These are phyloP conservation scores for Cryptus armator DNA, from an alignment of 2,888 invertebrate species.

Conservation along the genomic window DNA sequence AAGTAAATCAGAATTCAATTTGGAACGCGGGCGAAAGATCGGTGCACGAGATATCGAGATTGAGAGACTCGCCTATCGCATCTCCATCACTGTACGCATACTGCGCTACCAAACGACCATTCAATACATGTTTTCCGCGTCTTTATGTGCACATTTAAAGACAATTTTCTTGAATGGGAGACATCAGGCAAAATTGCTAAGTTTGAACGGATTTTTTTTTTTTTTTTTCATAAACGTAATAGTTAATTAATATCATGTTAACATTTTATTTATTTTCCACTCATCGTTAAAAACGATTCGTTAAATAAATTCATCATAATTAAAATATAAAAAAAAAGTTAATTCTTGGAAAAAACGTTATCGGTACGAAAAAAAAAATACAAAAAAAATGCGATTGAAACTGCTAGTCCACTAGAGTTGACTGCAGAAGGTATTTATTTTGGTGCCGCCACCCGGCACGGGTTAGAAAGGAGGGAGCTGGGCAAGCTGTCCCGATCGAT, in stretches of 20 bases:
- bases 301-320: background rate
- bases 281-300: background rate
- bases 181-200: background rate
- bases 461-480: conserved; percentile 30
- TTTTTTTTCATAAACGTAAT: no score
- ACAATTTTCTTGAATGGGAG: background rate
- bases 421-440: conserved; percentile 74
- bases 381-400: conserved; percentile 1
- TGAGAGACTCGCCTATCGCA: conserved; percentile 28
- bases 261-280: background rate
- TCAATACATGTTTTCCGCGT: conserved; percentile 2
- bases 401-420: conserved; percentile 57
- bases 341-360: background rate
- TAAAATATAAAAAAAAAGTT: background rate
- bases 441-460: conserved; percentile 67
- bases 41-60: conserved; percentile 48
- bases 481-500: conserved; percentile 79
- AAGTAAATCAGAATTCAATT: conserved; percentile 83
- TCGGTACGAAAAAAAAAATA: background rate
- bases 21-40: conserved; percentile 73
- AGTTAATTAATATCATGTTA: background rate
- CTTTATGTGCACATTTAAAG: background rate
- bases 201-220: no score
- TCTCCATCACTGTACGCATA: background rate
- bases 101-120: background rate